These are phyloP conservation scores for Atta texana DNA, from an alignment of 1,140 invertebrate species.

Conservation along the genomic window DNA sequence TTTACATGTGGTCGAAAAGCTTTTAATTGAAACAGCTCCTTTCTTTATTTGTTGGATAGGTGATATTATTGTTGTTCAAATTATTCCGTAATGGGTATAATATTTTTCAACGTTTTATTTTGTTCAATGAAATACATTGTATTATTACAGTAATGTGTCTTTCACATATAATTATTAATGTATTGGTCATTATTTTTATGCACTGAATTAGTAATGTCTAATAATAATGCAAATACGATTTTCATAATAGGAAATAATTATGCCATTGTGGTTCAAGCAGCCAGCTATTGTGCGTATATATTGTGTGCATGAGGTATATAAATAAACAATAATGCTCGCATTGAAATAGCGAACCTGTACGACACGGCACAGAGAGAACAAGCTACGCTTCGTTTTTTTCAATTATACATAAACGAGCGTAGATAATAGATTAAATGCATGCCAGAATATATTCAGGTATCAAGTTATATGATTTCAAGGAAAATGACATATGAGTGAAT, in stretches of 20 bases:
- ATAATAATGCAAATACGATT: conserved; percentile 32
- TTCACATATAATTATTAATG: neutral
- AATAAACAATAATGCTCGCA: conserved; percentile 34
- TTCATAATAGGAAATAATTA: conserved; percentile 44
- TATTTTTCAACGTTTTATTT: neutral
- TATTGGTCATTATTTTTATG: neutral
- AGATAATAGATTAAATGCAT: conserved; percentile 41
- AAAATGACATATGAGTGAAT: conserved; percentile 31
- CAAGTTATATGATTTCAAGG: conserved; percentile 14
- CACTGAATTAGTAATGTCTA: conserved; percentile 24
- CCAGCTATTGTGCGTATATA: conserved; percentile 2
- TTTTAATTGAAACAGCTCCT: neutral
- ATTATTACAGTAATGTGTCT: conserved; percentile 8
- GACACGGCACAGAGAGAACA: neutral
- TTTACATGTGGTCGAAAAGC: neutral
- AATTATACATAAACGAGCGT: neutral
- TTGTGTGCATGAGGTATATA: neutral
- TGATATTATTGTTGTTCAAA: neutral
- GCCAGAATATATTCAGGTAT: conserved; percentile 10
- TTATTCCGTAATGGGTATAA: neutral
- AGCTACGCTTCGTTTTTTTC: conserved; percentile 10
- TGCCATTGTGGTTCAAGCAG: neutral
- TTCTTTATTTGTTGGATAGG: neutral
- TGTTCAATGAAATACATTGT: neutral
- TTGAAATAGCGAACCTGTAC: conserved; percentile 3